phyloP scores from a whole-genome alignment of 2,113 vertebrate species.

The Anarhynchus alexandrinus region DNA sequence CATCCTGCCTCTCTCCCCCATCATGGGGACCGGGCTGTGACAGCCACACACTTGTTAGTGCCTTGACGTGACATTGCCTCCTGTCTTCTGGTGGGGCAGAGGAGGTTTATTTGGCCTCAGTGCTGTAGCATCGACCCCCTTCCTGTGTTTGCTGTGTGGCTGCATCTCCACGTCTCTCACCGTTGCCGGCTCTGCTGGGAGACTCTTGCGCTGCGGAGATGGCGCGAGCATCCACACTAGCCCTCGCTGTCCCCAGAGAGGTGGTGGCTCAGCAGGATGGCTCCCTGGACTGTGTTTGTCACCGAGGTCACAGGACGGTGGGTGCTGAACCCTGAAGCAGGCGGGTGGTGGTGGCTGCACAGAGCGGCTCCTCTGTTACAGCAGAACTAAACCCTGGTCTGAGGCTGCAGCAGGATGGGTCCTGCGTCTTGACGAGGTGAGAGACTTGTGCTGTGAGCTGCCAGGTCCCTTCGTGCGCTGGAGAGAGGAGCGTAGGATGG shows the following conservation, averaged over 20 bases:
- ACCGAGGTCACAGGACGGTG: fast-evolving
- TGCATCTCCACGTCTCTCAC: not conserved
- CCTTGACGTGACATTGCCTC: not conserved
- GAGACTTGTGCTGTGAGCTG: not conserved
- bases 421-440: fast-evolving
- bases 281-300: not conserved
- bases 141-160: fast-evolving
- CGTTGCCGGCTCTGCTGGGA: not conserved
- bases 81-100: fast-evolving
- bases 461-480: fast-evolving
- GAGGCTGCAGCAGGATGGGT: not conserved
- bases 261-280: not conserved
- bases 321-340: not conserved
- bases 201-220: not conserved
- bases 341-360: fast-evolving
- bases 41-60: not conserved
- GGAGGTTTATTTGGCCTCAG: not conserved
- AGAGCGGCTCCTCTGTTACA: fast-evolving
- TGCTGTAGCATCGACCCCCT: fast-evolving
- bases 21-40: not conserved
- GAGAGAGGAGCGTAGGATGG: fast-evolving
- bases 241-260: not conserved
- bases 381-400: not conserved
- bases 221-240: fast-evolving
- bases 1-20: fast-evolving